Base-by-base conservation (phyloP, 2,888 invertebrate genomes). In the Parnassius smintheus region DNA sequence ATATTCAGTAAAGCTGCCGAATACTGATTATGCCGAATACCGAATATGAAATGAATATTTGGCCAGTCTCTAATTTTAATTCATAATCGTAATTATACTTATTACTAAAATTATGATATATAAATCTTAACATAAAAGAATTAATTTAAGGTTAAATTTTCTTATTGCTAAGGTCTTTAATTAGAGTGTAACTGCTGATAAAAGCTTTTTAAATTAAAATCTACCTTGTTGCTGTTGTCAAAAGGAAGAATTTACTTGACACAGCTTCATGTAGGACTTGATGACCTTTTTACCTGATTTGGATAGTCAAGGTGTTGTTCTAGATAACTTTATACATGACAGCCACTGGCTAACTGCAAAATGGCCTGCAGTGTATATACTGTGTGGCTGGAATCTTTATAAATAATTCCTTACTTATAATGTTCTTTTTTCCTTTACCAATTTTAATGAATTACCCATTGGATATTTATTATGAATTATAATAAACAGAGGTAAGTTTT, bases 221-320 rank as follows among this genome's bases (percentile, higher is more conserved):
- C 13, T 35, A 62, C 48, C 48, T 52, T 62, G 46, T 18, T 18
- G 35, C 11, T 56, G 35, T 35, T 12, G 4, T 41, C 9, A 22
- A 49, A 51, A 9, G 22, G 10, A 42, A 11, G 3, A 35, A 22
- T 53, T 22, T 42, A 50, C 42, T 51, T 61, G 48, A 73, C 72
- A 78, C 72, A 72, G 8, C 10, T 12, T 3, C 9, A 49, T 68
- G 62, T 66, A 65, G 9, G 51, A 45, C 57, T 55, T 25, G 54
- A 54, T 54, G 49, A 59, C 59, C 63, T 59, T 55, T 46, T 35
- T 22, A 42, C n/a, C 46, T 55, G 13, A 51, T 50, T 57, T 48
- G 48, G 18, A 13, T 10, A 41, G 25, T 58, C 49, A 54, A 56
- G 54, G 49, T 42, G 48, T 13, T 50, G 41, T 45, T 22, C 53